These are phyloP conservation scores for Pygoscelis adeliae DNA, from an alignment of 2,113 vertebrate genomes.

Conservation along the genomic window DNA sequence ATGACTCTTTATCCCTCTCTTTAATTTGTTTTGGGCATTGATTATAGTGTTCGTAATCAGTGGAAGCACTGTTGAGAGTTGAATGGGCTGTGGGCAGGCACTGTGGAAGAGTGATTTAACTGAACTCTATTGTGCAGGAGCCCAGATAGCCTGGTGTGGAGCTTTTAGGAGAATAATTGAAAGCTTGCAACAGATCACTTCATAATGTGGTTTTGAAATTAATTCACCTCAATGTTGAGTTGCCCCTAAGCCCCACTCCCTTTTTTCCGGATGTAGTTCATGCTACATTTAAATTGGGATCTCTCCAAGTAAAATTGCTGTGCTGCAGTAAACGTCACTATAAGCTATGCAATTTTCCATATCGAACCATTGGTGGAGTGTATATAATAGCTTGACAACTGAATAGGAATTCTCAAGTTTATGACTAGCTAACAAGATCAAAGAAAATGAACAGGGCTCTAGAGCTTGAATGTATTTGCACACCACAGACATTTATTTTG, in stretches of 20 bases:
- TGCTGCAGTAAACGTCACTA: not conserved
- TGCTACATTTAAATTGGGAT: not conserved
- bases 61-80: not conserved
- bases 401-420: not conserved
- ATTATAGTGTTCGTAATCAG: slow-evolving; percentile 18
- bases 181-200: not conserved
- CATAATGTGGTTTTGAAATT: not conserved
- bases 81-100: not conserved
- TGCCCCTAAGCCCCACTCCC: not conserved
- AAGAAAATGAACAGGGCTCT: not conserved
- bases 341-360: not conserved
- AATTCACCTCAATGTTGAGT: not conserved
- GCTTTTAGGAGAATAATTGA: not conserved
- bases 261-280: not conserved
- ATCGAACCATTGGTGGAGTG: not conserved
- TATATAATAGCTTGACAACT: not conserved
- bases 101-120: not conserved
- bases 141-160: not conserved
- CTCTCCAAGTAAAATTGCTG: not conserved
- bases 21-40: slow-evolving; percentile 55
- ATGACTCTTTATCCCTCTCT: not conserved
- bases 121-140: not conserved
- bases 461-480: not conserved
- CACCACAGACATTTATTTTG: not conserved
- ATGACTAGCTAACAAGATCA: not conserved